These are phyloP conservation scores for Pherbina coryleti DNA, from an alignment of 2,888 invertebrate genomes.

Conservation along the genomic window DNA sequence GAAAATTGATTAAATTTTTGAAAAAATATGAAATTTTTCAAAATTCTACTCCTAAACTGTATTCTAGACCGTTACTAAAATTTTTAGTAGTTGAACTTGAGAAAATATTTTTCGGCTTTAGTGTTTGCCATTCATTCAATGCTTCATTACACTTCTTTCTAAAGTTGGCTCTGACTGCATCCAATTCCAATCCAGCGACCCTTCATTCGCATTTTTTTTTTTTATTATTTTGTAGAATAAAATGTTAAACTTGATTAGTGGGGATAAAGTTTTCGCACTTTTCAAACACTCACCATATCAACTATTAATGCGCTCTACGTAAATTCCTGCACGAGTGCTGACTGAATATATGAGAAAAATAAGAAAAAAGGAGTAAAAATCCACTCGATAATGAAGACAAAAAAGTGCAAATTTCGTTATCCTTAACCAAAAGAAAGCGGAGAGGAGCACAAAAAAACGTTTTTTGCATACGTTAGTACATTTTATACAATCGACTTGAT, in stretches of 20 bases:
- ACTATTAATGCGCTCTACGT: too few species aligned
- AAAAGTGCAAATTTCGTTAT: constrained; percentile 33
- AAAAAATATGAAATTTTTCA: not conserved
- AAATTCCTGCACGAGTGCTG: not conserved
- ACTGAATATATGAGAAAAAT: not conserved
- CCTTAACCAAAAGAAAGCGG: not conserved
- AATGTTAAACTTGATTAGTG: constrained; percentile 27
- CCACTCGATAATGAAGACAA: constrained; percentile 25
- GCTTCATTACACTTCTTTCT: not conserved
- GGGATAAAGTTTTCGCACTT: constrained; percentile 29
- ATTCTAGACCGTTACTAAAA: not conserved
- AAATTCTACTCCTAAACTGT: not conserved
- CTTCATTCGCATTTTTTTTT: not conserved
- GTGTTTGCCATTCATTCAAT: not conserved
- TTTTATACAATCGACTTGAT: not conserved
- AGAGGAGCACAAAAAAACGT: not conserved
- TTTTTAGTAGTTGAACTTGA: not conserved
- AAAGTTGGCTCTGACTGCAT: not conserved
- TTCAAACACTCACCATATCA: not conserved
- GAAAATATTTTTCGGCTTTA: not conserved
- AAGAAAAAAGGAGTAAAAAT: not conserved
- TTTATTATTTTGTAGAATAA: not conserved
- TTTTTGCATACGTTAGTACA: constrained; percentile 27
- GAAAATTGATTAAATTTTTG: too few species aligned
- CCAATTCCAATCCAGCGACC: not conserved